A percentile compares a stretch with the other conserved stretches of the same genome.
Evolutionary conservation across 2,888 invertebrate species (phyloP).

Genomic region (Rotaria sp.): DNA sequence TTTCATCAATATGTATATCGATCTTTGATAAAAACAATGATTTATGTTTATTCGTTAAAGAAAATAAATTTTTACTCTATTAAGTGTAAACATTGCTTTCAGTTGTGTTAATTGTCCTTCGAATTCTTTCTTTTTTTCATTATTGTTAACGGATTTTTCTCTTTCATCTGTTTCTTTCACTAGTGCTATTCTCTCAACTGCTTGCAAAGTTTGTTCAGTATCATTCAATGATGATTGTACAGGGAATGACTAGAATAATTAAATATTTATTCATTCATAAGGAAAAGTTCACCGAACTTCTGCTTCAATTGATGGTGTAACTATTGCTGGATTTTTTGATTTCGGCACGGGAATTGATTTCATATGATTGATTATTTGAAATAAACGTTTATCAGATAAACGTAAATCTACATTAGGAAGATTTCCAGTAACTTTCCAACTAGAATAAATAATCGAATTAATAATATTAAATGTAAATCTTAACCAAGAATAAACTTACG

Average conservation of each 20-base stretch:
- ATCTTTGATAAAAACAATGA: neutral
- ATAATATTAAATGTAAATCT: neutral
- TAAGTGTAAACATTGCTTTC: neutral
- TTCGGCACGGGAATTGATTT: constrained; percentile 58
- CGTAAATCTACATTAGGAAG: constrained; percentile 58
- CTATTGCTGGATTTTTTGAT: constrained; percentile 32
- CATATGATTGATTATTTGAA: constrained; percentile 57
- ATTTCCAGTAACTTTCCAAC: constrained; percentile 64
- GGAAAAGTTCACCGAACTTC: too few species aligned
- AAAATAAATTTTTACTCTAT: constrained; percentile 39
- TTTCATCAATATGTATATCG: neutral
- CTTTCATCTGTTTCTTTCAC: constrained; percentile 49
- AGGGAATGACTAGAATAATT: neutral
- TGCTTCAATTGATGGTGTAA: neutral
- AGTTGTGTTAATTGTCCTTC: constrained; percentile 11
- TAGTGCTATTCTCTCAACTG: constrained; percentile 42
- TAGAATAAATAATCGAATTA: neutral
- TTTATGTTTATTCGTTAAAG: constrained; percentile 40
- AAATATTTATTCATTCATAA: too few species aligned
- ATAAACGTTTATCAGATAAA: constrained; percentile 58
- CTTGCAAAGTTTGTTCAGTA: constrained; percentile 36
- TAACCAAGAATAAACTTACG: neutral
- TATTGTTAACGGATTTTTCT: constrained; percentile 42
- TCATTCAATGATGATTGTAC: neutral
- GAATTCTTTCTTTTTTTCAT: neutral